These are phyloP conservation scores for Dreissena rostriformis DNA, from an alignment of 1,140 invertebrate species.

Conservation along the genomic window DNA sequence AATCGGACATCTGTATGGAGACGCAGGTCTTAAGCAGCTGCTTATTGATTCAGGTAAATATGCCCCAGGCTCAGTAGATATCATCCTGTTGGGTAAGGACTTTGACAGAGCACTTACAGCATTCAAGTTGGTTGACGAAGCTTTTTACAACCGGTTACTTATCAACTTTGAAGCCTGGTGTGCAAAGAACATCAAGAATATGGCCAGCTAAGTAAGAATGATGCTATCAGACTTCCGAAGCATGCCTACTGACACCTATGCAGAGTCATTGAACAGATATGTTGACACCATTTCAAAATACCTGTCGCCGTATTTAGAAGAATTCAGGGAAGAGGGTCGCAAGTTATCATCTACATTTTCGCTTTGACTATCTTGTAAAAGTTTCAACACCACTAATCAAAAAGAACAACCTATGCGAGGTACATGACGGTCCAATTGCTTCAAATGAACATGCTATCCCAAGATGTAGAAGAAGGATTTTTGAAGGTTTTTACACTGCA, in stretches of 20 bases:
- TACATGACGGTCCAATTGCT: not conserved
- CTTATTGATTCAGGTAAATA: slow-evolving; percentile 17
- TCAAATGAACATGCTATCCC: not conserved
- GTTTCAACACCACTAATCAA: not conserved
- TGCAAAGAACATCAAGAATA: not conserved
- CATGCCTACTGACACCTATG: not conserved
- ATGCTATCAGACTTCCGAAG: not conserved
- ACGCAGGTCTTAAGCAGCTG: slow-evolving; percentile 14
- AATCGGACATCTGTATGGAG: slow-evolving; percentile 14
- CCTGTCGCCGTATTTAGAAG: not conserved
- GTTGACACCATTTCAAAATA: not conserved
- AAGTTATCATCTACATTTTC: slow-evolving; percentile 1
- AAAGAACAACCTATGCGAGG: not conserved
- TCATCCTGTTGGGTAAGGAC: slow-evolving; percentile 28
- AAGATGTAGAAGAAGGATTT: no score
- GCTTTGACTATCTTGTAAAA: not conserved
- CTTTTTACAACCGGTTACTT: not conserved
- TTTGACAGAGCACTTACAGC: slow-evolving; percentile 29
- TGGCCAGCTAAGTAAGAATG: not conserved
- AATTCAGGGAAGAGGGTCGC: not conserved
- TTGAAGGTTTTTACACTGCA: no score
- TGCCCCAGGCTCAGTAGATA: not conserved
- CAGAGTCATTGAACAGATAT: not conserved
- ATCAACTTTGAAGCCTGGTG: not conserved
- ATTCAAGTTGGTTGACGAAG: slow-evolving; percentile 31